Percentiles rank a stretch among this genome's conserved stretches.
Conservation (phyloP, 2,797 vertebrate species). For the Darevskia nairensis region DNA sequence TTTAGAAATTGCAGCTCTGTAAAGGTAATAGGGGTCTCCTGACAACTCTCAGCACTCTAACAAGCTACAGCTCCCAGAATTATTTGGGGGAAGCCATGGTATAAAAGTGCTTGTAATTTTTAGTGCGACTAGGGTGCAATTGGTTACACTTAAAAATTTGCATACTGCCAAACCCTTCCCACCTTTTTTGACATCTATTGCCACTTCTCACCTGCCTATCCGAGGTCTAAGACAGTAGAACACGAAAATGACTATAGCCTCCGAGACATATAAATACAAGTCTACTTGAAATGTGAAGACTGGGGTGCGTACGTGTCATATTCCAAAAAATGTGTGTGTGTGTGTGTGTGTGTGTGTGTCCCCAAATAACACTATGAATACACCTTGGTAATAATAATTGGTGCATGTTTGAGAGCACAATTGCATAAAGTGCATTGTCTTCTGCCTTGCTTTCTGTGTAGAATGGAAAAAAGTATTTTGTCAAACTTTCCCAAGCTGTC, state of each 20-base stretch:
- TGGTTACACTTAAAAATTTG: not conserved
- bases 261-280: too few species aligned
- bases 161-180: not conserved
- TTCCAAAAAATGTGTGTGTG: not conserved
- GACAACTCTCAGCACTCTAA: too few species aligned
- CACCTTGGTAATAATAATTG: not conserved
- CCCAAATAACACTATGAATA: too few species aligned
- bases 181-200: not conserved
- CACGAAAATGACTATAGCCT: not conserved
- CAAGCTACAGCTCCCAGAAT: too few species aligned
- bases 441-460: not conserved
- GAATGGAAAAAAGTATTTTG: not conserved
- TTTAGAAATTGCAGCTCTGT: too few species aligned
- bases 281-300: not conserved
- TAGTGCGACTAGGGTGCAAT: too few species aligned
- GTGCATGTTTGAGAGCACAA: not conserved
- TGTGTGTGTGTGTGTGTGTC: not conserved
- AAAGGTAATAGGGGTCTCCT: too few species aligned
- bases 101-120: too few species aligned
- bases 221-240: not conserved
- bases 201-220: not conserved
- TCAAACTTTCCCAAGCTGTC: constrained; percentile 50
- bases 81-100: too few species aligned
- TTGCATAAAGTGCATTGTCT: not conserved
- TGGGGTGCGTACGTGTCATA: not conserved